Conservation (phyloP, 1,140 invertebrate genomes). For the Limonius californicus region DNA sequence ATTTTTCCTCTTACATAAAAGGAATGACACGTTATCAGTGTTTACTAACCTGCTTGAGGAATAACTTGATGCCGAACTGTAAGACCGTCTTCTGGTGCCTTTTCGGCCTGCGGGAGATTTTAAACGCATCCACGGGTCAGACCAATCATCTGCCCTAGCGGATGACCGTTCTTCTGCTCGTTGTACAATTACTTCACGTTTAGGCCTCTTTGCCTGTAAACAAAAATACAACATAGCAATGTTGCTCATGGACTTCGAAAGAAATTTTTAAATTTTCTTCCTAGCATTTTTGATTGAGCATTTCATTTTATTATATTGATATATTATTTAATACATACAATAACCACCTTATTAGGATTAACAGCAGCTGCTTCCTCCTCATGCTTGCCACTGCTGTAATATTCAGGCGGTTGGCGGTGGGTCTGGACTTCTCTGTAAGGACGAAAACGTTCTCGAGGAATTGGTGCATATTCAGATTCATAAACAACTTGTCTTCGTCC, state of each 20-base stretch:
- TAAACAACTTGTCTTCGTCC: conserved; percentile 41
- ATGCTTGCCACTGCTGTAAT: conserved; percentile 38
- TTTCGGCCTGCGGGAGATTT: conserved; percentile 59
- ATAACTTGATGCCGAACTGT: conserved; percentile 74
- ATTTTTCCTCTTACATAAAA: not conserved
- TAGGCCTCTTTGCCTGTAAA: conserved; percentile 57
- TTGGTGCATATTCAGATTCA: conserved; percentile 41
- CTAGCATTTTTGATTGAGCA: not conserved
- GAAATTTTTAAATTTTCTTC: too few species aligned
- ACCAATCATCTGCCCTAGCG: conserved; percentile 79
- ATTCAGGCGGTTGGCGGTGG: conserved; percentile 41
- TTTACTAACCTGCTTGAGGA: conserved; percentile 61
- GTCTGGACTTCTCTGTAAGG: conserved; percentile 40
- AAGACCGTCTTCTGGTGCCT: conserved; percentile 54
- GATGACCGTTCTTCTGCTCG: conserved; percentile 50
- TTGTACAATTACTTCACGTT: conserved; percentile 73
- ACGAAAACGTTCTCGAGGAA: conserved; percentile 47
- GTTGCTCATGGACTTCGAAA: too few species aligned
- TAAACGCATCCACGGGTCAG: conserved; percentile 86
- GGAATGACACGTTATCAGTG: conserved; percentile 24
- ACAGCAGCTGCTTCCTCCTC: conserved; percentile 36
- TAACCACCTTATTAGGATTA: not conserved
- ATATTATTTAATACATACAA: too few species aligned
- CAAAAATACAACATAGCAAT: too few species aligned
- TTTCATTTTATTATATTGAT: not conserved